Conservation (phyloP, 2,888 invertebrate genomes). For the Folsomia candida region DNA sequence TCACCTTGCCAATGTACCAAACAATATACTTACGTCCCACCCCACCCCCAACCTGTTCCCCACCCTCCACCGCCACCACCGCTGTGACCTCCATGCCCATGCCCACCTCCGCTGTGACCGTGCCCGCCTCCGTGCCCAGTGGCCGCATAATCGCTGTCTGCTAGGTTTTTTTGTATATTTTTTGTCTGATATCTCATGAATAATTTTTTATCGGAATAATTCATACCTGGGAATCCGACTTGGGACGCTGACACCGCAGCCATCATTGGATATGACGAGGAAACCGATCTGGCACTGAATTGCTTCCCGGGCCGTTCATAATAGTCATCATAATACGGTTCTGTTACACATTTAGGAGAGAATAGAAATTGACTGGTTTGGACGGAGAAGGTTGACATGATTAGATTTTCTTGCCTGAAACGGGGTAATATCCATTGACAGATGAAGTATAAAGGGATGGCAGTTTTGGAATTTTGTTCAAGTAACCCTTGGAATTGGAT, state of each 20-base stretch:
- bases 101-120: slow-evolving; percentile 21
- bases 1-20: too few relatives aligned
- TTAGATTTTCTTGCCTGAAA: too few relatives aligned
- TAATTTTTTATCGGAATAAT: too few relatives aligned
- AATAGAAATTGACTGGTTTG: too few relatives aligned
- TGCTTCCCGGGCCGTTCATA: slow-evolving; percentile 35
- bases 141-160: slow-evolving; percentile 35
- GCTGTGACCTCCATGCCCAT: slow-evolving; percentile 21
- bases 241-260: slow-evolving; percentile 31
- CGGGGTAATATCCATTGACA: too few relatives aligned
- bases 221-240: slow-evolving; percentile 44
- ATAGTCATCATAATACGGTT: slow-evolving; percentile 28
- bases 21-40: too few relatives aligned
- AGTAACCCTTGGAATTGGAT: too few relatives aligned
- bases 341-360: too few relatives aligned
- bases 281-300: slow-evolving; percentile 39
- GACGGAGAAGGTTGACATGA: too few relatives aligned
- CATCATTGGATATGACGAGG: slow-evolving; percentile 38
- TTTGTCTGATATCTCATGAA: too few relatives aligned
- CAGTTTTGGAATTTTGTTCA: too few relatives aligned
- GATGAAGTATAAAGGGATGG: too few relatives aligned
- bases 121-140: slow-evolving; percentile 30
- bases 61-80: slow-evolving; percentile 21
- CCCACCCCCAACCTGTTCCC: slow-evolving; percentile 11
- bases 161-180: slow-evolving; percentile 22